Conservation (phyloP, 2,797 vertebrate species). For the Zenarchopterus dispar region DNA sequence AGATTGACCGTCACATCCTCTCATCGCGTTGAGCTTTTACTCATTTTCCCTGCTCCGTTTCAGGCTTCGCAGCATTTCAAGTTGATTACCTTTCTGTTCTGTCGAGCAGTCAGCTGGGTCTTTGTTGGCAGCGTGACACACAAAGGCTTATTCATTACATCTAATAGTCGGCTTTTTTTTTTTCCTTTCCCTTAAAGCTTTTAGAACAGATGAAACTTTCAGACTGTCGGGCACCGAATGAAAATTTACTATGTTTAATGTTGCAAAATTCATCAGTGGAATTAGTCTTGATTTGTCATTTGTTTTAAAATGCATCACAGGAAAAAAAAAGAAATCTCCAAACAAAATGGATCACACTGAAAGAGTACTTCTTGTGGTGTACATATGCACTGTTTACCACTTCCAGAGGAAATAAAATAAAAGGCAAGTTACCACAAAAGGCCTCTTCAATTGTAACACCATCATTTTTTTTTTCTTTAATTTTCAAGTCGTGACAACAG, state of each 20-base stretch:
- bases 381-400: background rate
- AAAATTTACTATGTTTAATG: conserved; percentile 53
- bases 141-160: conserved; percentile 61
- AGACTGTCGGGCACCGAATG: conserved; percentile 64
- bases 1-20: conserved; percentile 38
- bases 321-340: background rate
- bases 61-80: conserved; percentile 38
- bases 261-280: conserved; percentile 2
- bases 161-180: conserved; percentile 44
- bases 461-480: too few species aligned
- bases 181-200: conserved; percentile 35
- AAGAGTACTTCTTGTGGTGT: background rate
- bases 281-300: background rate
- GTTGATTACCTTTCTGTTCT: conserved; percentile 58
- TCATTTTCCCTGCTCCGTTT: conserved; percentile 38
- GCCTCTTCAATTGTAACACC: too few species aligned
- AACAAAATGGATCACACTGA: background rate
- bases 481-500: too few species aligned
- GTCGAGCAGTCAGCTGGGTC: conserved; percentile 35
- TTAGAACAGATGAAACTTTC: conserved; percentile 60
- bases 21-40: conserved; percentile 49
- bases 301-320: conserved; percentile 4
- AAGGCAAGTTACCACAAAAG: too few species aligned
- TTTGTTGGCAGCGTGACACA: conserved; percentile 41
- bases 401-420: too few species aligned